Evolutionary conservation across 2,113 vertebrate species (phyloP), one percentile per base, ranked within the genome.

Genomic region (Microcebus murinus): DNA sequence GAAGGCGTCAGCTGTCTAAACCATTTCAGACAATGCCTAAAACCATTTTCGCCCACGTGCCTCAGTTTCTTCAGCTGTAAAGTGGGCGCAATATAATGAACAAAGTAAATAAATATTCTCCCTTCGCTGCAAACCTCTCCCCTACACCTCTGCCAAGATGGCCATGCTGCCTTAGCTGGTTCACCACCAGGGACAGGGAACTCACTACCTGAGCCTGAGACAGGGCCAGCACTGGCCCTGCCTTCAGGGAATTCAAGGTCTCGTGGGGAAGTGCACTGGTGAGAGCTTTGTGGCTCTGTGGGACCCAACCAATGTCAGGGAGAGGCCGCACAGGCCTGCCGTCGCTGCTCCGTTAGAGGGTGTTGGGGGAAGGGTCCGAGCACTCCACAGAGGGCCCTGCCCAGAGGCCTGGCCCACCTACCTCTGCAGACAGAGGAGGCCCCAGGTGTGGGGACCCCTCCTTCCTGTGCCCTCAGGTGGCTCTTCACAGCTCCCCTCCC

Each of bases 251-350:
- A 70, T 6, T 36, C 27, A 8, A 0, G 0, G 4, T 59, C 52
- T 71, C 1, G 0, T 2, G 12, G 23, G 34, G 45, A 34, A 13
- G 13, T 9, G 3, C 4, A 1, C 2, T 0, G 52, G 76, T 1
- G 36, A 36, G 21, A 42, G 68, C 52, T 55, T 18, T 55, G 52
- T 42, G 25, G 48, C 67, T 42, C 59, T 4, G 42, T 1, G 48
- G n/a, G 39, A 39, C 12, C 27, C 6, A 5, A 1, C 52, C 67
- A 23, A 31, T 27, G 25, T 11, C 27, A 2, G 29, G 0, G 0
- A 57, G 31, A 55, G 27, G 34, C 45, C 9, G 65, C 36, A 2
- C 1, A 23, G 70, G 61, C 21, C 7, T 4, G 10, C 27, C 34
- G 31, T 39, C 11, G 9, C n/a, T 9, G 34, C 14, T 77, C 61